Base-by-base conservation (phyloP, 1,140 invertebrate genomes). In the Trichonephila inaurata region DNA sequence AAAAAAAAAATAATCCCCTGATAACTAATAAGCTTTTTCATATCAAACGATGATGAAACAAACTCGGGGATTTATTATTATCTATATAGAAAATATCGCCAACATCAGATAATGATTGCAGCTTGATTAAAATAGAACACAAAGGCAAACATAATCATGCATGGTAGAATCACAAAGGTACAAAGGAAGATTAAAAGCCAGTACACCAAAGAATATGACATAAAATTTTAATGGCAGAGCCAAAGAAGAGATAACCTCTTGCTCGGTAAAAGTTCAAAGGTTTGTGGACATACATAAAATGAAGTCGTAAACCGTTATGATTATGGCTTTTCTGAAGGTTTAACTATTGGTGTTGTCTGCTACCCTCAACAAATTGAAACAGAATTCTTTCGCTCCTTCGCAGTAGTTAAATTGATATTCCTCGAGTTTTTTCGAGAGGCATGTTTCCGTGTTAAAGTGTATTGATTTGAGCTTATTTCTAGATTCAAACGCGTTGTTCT, bases 211-310 rank as follows among this genome's bases (percentile, higher is more conserved):
- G 85, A 87, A 87, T 87, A n/a, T 19, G 58, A 87, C 85, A 87
- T 87, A 87, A 87, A 87, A 64, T 87, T 87, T 87, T 87, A 87
- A 87, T 19, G 61, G 61, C 85, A n/a, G 28, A 64, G 60, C 28
- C 64, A 14, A 87, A 87, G 85, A 87, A 87, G 85, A n/a, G 85
- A 87, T 64, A 87, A 87, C 85, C 85, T 40, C 60, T 33, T 87
- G 85, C 18, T 64, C 33, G 19, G 24, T 10, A 64, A 87, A 87
- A 87, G 85, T 87, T 87, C 61, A 87, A 64, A 87, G 85, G 60
- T 87, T 87, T 87, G 85, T 64, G 61, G 85, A 87, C 85, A 87
- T 64, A 87, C 85, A 87, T 87, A 87, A 87, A 87, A 62, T 87
- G 85, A 24, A 87, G 85, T 87, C 85, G 85, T 87, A 87, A 87